Conservation (phyloP, 2,888 invertebrate species). For the Hyalella azteca region DNA sequence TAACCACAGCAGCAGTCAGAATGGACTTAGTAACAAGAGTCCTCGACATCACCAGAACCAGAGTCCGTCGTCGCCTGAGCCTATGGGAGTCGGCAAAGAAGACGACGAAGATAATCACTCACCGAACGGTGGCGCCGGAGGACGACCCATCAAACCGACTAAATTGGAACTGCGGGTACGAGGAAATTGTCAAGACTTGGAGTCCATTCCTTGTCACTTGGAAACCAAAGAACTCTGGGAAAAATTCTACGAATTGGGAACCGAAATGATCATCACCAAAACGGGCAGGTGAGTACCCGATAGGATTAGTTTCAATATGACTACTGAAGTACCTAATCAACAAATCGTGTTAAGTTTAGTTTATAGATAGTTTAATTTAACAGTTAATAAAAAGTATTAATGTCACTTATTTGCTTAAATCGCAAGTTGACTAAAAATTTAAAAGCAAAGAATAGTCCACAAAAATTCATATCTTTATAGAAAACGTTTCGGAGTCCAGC, state of each 20-base stretch:
- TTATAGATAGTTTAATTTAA: too few species aligned
- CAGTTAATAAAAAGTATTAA: too few species aligned
- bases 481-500: too few species aligned
- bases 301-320: too few species aligned
- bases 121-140: conserved; percentile 17
- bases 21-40: conserved; percentile 33
- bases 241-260: conserved; percentile 75
- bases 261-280: conserved; percentile 70
- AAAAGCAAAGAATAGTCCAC: too few species aligned
- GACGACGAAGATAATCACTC: conserved; percentile 33
- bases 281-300: conserved; percentile 66
- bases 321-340: too few species aligned
- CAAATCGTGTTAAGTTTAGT: too few species aligned
- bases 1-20: conserved; percentile 16
- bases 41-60: conserved; percentile 16
- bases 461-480: too few species aligned
- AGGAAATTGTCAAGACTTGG: conserved; percentile 79
- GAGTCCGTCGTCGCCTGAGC: background rate
- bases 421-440: too few species aligned
- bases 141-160: conserved; percentile 43
- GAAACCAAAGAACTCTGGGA: conserved; percentile 97
- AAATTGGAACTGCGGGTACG: conserved; percentile 50
- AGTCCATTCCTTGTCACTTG: conserved; percentile 85
- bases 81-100: conserved; percentile 32
- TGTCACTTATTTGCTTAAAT: too few species aligned